Evolutionary conservation across 2,113 vertebrate species (phyloP), one percentile per base, ranked within the genome.

Genomic region (Zingel zingel): DNA sequence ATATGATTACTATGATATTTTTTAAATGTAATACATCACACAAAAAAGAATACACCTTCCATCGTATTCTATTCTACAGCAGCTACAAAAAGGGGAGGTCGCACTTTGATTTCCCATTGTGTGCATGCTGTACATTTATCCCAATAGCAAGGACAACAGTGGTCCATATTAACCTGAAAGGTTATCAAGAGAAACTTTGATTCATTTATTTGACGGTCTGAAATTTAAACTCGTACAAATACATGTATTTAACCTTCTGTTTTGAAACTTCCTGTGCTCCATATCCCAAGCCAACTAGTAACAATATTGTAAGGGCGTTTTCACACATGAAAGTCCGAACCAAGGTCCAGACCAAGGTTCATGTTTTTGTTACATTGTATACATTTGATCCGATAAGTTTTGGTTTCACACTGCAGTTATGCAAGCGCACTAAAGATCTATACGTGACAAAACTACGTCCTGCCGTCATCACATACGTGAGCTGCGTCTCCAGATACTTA

Each of bases 131-230:
- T 51, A 45, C 45, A 61, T 51, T 43, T 45, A 61, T 67, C 45
- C 45, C 30, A 30, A 81, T 23, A 61, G 61, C 71, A 68, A 66
- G 27, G 27, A 73, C 69, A 39, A 30, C 54, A 72, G 15, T 4
- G 58, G 56, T 16, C 21, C 59, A 65, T 9, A 63, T 70, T 53
- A 58, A 62, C 57, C 53, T 47, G 16, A 69, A 30, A 65, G 48
- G 27, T 39, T 67, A 59, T 53, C 27, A 68, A 74, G 33, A 81
- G 48, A 36, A 56, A 39, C 54, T 67, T 39, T 53, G 12, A 70
- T 59, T n/a, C 21, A 43, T 74, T 62, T 74, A 23, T 54, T 54
- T 50, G 59, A 66, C 30, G 53, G 47, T 56, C 21, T 66, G 36
- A 54, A 25, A 21, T 74, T 39, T 6, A 48, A 43, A 56, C 43